Conservation (phyloP, 2,113 vertebrate species). For the Scartelaos histophorus region DNA sequence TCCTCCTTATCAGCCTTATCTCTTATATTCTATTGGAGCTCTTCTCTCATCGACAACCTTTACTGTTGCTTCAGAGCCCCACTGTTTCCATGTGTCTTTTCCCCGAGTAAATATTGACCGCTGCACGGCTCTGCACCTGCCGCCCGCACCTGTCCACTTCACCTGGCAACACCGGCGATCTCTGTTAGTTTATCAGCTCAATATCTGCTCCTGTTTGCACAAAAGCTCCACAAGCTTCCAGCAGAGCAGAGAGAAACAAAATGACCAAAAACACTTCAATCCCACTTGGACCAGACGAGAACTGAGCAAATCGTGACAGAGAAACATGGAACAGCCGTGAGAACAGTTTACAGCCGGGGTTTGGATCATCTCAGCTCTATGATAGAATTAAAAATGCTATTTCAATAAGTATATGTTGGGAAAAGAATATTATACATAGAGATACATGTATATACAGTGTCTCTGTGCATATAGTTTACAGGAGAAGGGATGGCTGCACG, state of each 20-base stretch:
- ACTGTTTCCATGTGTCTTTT: neutral
- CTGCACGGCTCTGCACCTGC: neutral
- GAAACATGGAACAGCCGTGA: too few species aligned
- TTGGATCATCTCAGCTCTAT: too few species aligned
- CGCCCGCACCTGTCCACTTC: neutral
- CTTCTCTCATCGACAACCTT: neutral
- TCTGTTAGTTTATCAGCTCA: constrained; percentile 5
- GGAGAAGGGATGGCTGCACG: too few species aligned
- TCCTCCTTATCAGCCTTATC: neutral
- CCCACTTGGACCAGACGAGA: too few species aligned
- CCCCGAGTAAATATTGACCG: neutral
- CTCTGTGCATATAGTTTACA: too few species aligned
- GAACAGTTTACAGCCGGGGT: too few species aligned
- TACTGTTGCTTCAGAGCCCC: neutral
- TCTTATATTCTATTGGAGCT: neutral
- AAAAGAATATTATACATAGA: too few species aligned
- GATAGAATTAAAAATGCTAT: too few species aligned
- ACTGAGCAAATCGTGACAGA: too few species aligned
- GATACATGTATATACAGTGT: too few species aligned
- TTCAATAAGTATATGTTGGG: too few species aligned
- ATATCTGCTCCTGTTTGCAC: constrained; percentile 1
- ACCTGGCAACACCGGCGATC: neutral
- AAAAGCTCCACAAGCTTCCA: neutral
- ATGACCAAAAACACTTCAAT: neutral
- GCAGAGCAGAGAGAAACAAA: neutral